Conservation (phyloP, 2,888 invertebrate species). For the Dicycla oo region DNA sequence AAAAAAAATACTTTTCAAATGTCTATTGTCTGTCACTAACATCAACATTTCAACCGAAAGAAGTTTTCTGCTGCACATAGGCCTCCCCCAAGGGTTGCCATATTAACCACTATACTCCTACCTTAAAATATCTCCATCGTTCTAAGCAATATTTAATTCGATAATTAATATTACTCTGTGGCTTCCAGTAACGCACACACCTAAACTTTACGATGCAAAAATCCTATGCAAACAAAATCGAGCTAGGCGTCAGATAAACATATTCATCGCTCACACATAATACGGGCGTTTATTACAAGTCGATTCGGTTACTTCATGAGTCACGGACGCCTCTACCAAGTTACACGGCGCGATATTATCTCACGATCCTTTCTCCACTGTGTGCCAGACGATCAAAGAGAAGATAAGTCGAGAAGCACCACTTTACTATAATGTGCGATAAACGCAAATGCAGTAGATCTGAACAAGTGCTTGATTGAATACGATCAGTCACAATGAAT, state of each 20-base stretch:
- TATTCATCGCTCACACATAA: conserved; percentile 26
- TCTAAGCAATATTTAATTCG: not conserved
- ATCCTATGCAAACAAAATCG: conserved; percentile 18
- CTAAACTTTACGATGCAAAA: not conserved
- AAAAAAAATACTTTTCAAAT: not conserved
- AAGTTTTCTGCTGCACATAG: not conserved
- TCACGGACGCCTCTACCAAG: conserved; percentile 42
- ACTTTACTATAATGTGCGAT: conserved; percentile 1
- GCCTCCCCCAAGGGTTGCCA: not conserved
- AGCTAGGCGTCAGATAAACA: conserved; percentile 21
- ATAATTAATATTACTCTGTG: not conserved
- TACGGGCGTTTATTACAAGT: conserved; percentile 32
- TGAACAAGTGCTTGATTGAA: too few relatives aligned
- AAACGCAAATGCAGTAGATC: not conserved
- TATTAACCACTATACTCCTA: not conserved
- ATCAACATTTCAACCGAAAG: not conserved
- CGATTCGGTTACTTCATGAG: conserved; percentile 49
- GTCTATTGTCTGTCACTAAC: not conserved
- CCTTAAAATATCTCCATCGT: not conserved
- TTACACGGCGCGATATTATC: conserved; percentile 45
- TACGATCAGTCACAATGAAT: not conserved
- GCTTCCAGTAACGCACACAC: too few relatives aligned
- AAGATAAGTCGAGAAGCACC: conserved; percentile 24
- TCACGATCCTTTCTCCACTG: conserved; percentile 44
- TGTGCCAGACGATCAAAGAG: conserved; percentile 15